Percentiles rank a stretch among this genome's conserved stretches.
Conservation (phyloP, 2,888 invertebrate genomes). For the Limnephilus lunatus region DNA sequence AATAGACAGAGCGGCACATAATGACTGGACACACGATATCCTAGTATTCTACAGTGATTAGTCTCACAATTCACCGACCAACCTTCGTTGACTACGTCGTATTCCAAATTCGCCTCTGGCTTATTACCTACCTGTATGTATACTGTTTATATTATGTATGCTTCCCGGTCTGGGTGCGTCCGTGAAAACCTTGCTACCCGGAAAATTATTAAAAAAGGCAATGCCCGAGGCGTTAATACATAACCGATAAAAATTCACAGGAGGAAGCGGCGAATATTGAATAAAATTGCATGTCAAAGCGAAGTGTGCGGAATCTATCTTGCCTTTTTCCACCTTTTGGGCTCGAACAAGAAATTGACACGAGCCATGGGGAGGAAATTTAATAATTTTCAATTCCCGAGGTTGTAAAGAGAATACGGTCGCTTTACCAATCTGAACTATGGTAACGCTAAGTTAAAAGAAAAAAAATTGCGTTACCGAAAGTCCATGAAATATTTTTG, state of each 20-base stretch:
- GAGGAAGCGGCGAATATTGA: neutral
- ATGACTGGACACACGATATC: neutral
- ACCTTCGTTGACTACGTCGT: neutral
- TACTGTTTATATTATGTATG: neutral
- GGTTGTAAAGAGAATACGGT: neutral
- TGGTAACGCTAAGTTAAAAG: neutral
- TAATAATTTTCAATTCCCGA: neutral
- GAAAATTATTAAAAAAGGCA: neutral
- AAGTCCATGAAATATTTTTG: neutral
- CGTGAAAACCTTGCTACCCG: neutral
- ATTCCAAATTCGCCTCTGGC: neutral
- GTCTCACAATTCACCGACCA: neutral
- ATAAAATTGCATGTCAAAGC: conserved; percentile 2
- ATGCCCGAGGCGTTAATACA: neutral
- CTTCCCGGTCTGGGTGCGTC: neutral
- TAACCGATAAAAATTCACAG: neutral
- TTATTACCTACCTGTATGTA: neutral
- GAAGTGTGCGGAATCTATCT: neutral
- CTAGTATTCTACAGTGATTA: neutral
- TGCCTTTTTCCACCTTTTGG: neutral
- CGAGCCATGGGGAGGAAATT: neutral
- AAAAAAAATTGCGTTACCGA: neutral
- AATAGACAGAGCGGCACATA: neutral
- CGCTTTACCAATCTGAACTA: neutral
- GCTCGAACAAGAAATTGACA: neutral